These are phyloP conservation scores for Pteronotus mesoamericanus DNA, from an alignment of 2,797 vertebrate genomes.

Conservation along the genomic window DNA sequence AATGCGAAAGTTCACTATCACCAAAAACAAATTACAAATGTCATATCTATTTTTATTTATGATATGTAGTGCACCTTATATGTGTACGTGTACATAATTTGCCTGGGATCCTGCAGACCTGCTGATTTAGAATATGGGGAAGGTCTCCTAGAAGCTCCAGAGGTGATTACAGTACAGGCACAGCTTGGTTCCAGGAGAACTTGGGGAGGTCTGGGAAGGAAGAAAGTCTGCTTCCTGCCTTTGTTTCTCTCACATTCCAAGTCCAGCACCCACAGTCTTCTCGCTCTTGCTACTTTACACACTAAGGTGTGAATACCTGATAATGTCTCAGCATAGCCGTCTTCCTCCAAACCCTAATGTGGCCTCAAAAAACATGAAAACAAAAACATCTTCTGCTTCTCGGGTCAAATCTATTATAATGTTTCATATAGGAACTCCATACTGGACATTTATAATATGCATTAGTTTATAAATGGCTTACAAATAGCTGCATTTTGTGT, in stretches of 20 bases:
- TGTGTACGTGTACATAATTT: background rate
- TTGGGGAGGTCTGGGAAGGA: background rate
- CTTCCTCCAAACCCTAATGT: background rate
- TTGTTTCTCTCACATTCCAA: background rate
- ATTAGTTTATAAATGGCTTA: background rate
- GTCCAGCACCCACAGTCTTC: background rate
- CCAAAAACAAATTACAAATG: background rate
- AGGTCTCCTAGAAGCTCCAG: background rate
- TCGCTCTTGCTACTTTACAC: background rate
- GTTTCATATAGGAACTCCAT: background rate
- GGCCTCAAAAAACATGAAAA: conserved; percentile 21
- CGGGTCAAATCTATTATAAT: background rate
- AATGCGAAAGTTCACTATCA: background rate
- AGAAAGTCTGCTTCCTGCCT: background rate
- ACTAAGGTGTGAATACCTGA: background rate
- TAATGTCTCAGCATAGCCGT: background rate
- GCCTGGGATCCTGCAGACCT: background rate
- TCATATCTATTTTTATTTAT: background rate
- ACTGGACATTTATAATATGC: background rate
- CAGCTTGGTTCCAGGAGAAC: background rate
- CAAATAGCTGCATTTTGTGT: background rate
- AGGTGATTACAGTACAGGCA: fast-evolving
- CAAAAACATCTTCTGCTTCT: background rate
- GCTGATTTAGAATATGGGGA: background rate
- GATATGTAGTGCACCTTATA: background rate